Conservation (phyloP, 2,888 invertebrate genomes). For the Pristionchus entomophagus region DNA sequence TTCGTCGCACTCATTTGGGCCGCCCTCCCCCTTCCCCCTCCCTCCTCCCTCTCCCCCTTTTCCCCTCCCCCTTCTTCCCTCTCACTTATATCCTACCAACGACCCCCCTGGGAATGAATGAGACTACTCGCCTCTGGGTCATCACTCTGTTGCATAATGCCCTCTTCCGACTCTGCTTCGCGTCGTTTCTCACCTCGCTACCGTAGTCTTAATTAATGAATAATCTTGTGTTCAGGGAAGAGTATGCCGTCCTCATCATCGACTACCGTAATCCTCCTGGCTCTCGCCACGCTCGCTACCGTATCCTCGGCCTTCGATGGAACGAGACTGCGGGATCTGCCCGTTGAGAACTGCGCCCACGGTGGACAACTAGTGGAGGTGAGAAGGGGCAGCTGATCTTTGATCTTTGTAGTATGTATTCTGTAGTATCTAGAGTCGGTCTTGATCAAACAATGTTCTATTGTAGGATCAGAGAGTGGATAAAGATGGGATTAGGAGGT, state of each 20-base stretch:
- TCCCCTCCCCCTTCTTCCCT: neutral
- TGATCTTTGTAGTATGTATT: neutral
- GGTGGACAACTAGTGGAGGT: conserved; percentile 28
- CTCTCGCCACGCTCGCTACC: neutral
- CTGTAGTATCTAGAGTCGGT: neutral
- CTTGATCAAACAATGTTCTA: neutral
- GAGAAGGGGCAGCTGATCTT: neutral
- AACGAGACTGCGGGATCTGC: conserved; percentile 23
- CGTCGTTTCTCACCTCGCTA: neutral
- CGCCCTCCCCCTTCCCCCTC: neutral
- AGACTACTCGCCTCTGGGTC: neutral
- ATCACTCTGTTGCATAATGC: conserved; percentile 31
- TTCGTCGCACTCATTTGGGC: conserved; percentile 5
- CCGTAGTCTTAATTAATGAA: neutral
- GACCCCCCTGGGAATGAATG: conserved; percentile 9
- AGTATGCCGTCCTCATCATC: conserved; percentile 37
- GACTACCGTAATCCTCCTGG: conserved; percentile 30
- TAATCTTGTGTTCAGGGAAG: neutral
- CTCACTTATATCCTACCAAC: neutral
- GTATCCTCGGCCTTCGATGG: neutral
- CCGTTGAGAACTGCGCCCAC: conserved; percentile 29
- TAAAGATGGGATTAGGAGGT: conserved; percentile 31
- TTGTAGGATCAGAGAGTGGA: neutral
- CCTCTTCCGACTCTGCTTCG: neutral
- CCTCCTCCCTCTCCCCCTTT: neutral